Evolutionary conservation across 2,888 invertebrate genomes (phyloP).

Genomic region (Ypsolopha scabrella): DNA sequence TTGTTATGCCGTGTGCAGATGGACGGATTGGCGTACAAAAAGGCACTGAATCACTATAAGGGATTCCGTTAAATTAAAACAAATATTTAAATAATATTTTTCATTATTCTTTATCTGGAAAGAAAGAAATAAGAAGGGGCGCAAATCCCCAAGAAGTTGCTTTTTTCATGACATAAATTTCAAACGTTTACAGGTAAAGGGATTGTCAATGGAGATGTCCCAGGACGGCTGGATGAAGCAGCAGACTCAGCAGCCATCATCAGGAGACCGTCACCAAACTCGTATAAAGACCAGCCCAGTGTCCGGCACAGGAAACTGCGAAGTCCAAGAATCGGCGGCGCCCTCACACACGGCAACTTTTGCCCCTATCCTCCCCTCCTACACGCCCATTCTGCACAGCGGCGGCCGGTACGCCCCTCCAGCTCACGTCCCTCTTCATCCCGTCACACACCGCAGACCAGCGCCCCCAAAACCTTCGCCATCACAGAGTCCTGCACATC

Average conservation of each 20-base stretch:
- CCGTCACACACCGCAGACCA: constrained; percentile 53
- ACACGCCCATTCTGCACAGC: constrained; percentile 48
- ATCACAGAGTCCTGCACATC: constrained; percentile 59
- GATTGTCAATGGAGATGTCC: constrained; percentile 64
- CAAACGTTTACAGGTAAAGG: constrained; percentile 45
- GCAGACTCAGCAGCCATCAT: constrained; percentile 47
- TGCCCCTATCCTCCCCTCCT: constrained; percentile 55
- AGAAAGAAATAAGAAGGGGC: no score
- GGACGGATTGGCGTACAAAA: no score
- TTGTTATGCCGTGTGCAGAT: no score
- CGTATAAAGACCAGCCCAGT: constrained; percentile 61
- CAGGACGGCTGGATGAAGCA: constrained; percentile 64
- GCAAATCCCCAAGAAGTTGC: no score
- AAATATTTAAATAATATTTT: no score
- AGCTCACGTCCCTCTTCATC: constrained; percentile 70
- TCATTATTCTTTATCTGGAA: no score
- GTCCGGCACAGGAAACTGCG: constrained; percentile 53
- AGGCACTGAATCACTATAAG: no score
- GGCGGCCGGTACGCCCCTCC: constrained; percentile 57
- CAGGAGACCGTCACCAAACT: constrained; percentile 47
- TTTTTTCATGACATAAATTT: no score
- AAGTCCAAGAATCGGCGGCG: constrained; percentile 72
- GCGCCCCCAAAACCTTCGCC: constrained; percentile 63
- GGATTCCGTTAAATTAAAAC: no score
- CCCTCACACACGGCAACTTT: constrained; percentile 48